Conservation (phyloP, 1,140 invertebrate species). For the Aphis gossypii region DNA sequence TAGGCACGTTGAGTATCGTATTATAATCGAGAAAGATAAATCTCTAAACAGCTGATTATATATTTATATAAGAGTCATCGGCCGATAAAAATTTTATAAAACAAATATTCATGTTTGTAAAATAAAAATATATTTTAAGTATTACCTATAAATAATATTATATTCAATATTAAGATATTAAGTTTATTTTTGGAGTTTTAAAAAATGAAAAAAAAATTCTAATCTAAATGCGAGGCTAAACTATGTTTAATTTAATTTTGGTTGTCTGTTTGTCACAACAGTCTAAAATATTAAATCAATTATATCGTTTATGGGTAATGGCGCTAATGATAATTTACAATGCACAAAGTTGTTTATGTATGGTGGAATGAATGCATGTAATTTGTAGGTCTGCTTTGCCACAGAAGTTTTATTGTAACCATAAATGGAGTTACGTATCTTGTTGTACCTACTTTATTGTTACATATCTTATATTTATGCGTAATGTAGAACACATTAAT, state of each 20-base stretch:
- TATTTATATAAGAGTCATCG: background rate
- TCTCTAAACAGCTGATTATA: background rate
- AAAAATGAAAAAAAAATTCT: background rate
- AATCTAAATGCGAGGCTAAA: background rate
- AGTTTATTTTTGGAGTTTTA: background rate
- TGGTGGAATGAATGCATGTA: background rate
- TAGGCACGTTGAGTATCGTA: too few relatives aligned
- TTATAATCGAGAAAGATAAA: background rate
- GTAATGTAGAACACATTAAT: background rate
- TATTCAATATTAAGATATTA: slow-evolving; percentile 11
- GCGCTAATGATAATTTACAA: slow-evolving; percentile 1
- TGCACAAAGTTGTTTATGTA: slow-evolving; percentile 27
- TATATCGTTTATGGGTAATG: slow-evolving; percentile 8
- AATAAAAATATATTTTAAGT: background rate
- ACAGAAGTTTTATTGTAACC: slow-evolving; percentile 1
- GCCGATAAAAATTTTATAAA: background rate
- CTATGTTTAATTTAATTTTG: background rate
- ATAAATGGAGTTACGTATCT: slow-evolving; percentile 31
- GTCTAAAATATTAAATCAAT: background rate
- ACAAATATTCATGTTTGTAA: background rate
- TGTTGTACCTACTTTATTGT: background rate
- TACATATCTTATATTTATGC: background rate
- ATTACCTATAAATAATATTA: slow-evolving; percentile 28
- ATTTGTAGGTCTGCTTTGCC: slow-evolving; percentile 1
- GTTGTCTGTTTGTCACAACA: background rate